Conservation (phyloP, 2,113 vertebrate species). For the Eretmochelys imbricata region DNA sequence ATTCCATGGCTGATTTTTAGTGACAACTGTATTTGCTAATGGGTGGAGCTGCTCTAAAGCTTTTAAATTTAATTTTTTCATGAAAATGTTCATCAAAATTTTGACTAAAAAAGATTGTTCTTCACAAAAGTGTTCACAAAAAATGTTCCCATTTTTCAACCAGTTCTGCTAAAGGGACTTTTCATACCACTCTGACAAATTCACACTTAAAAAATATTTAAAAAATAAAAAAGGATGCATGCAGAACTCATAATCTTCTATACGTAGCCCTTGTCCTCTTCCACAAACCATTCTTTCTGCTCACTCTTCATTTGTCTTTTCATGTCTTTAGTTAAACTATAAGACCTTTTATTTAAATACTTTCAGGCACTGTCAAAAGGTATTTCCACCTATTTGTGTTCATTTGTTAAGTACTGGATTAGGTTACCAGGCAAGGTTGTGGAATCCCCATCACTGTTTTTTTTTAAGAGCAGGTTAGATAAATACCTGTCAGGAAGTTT, state of each 20-base stretch:
- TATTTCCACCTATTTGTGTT: conserved; percentile 27
- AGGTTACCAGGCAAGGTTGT: not conserved
- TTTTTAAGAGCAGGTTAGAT: not conserved
- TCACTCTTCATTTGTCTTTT: not conserved
- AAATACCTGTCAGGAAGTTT: not conserved
- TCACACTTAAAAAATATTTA: not conserved
- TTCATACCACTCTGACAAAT: not conserved
- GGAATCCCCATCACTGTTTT: not conserved
- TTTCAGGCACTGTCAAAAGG: conserved; percentile 1
- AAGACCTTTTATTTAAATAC: not conserved
- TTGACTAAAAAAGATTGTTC: not conserved
- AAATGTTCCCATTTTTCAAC: not conserved
- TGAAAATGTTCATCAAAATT: not conserved
- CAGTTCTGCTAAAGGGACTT: not conserved
- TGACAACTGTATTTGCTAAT: not conserved
- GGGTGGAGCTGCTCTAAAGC: too few species aligned
- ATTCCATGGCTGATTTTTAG: not conserved
- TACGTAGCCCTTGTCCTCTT: not conserved
- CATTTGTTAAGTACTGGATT: not conserved
- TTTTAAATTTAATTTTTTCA: not conserved
- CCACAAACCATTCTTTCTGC: not conserved
- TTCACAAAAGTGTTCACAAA: not conserved
- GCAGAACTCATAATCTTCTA: not conserved
- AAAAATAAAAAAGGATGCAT: not conserved
- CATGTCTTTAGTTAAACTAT: not conserved